Base-by-base conservation (phyloP, 2,888 invertebrate genomes). In the Agrochola macilenta region DNA sequence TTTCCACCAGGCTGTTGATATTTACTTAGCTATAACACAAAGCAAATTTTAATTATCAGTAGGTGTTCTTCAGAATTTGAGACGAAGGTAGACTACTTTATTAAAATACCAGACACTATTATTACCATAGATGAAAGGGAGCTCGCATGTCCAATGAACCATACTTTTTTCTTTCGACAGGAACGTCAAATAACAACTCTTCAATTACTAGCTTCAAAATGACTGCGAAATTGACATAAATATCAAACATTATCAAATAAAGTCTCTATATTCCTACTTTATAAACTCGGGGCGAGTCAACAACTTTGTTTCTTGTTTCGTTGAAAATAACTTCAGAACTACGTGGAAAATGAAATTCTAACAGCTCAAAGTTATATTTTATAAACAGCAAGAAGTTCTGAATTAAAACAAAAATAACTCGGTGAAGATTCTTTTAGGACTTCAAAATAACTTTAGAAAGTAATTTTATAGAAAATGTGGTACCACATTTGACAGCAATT, bases 261-360 rank as follows among this genome's bases (percentile, higher is more conserved):
- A 76, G 63, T 76, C 54, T 60, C 64, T 68, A 71, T 69, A 86
- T 82, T 85, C 69, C 64, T 64, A 69, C 57, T 76, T 85, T 46
- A 72, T 69, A 65, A 85, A 85, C 54, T 72, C 57, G 14, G 49
- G 35, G 61, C 26, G 63, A 82, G 76, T 64, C 76, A 69, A 76
- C 57, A 76, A 66, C 69, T 85, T 54, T 66, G 69, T 82, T 85
- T 76, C 71, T 75, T 82, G 71, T 69, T 82, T 72, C 65, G n/a
- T 35, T 58, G 76, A 82, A 82, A 76, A 80, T 74, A 74, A 76
- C 35, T 82, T 64, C 49, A 72, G 71, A 76, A 82, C 82, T 82
- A 76, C 83, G 83, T 82, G 35, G 60, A 76, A 82, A 85, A 82
- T 85, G 69, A 76, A 82, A 85, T 82, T 76, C 69, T 82, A 76